phyloP scores from a whole-genome alignment of 2,797 vertebrate species.

The Pseudomugil gertrudae region DNA sequence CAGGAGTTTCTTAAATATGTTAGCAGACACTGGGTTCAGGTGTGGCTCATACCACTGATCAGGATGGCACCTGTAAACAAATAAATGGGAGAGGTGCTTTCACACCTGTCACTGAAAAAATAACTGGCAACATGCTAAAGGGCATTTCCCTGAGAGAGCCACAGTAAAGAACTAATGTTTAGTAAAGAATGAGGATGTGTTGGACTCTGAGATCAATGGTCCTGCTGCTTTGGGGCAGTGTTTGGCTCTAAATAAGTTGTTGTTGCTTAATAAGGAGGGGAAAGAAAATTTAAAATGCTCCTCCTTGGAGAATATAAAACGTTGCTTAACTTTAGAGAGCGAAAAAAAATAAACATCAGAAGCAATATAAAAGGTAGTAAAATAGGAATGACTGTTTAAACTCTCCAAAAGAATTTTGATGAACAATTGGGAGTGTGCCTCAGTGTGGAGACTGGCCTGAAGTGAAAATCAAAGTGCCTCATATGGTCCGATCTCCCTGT shows the following conservation, averaged over 20 bases:
- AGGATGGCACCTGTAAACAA: too few relatives aligned
- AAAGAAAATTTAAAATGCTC: background rate
- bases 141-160: background rate
- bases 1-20: too few relatives aligned
- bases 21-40: too few relatives aligned
- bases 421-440: slow-evolving; percentile 30
- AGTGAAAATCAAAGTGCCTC: slow-evolving; percentile 57
- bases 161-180: background rate
- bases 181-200: background rate
- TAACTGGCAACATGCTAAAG: background rate
- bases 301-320: background rate
- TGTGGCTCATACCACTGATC: too few relatives aligned
- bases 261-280: slow-evolving; percentile 36
- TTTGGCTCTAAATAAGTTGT: background rate
- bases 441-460: slow-evolving; percentile 33
- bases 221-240: background rate
- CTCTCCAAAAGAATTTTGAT: slow-evolving; percentile 32
- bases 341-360: background rate
- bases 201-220: slow-evolving; percentile 37
- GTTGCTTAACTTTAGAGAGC: background rate
- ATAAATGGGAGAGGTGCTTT: too few relatives aligned
- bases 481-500: slow-evolving; percentile 54
- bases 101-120: too few relatives aligned
- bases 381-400: background rate
- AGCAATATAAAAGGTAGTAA: background rate